These are phyloP conservation scores for Platanista minor DNA, from an alignment of 2,113 vertebrate genomes.

Conservation along the genomic window DNA sequence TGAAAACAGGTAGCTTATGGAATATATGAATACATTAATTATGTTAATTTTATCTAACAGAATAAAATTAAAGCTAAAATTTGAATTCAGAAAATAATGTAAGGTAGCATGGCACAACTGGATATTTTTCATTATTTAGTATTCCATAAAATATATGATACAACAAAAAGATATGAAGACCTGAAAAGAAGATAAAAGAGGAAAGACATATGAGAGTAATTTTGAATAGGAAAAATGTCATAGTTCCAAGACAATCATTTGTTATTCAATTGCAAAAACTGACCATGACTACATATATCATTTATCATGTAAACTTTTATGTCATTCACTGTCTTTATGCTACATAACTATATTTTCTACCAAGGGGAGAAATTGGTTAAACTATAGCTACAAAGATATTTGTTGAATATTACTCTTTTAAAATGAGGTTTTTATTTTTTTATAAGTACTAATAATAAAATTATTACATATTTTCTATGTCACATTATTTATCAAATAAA, in stretches of 20 bases:
- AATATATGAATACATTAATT: not conserved
- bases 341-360: not conserved
- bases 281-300: not conserved
- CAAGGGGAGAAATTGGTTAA: not conserved
- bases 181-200: conserved; percentile 9
- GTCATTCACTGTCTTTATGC: not conserved
- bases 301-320: conserved; percentile 42
- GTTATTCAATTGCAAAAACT: not conserved
- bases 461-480: not conserved
- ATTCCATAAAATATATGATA: not conserved
- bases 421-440: not conserved
- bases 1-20: not conserved
- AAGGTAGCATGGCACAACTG: not conserved
- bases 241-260: not conserved
- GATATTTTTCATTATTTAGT: not conserved
- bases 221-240: not conserved
- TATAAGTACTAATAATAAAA: not conserved
- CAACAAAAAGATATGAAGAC: not conserved
- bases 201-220: not conserved
- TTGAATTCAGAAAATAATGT: not conserved
- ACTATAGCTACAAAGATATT: not conserved
- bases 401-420: not conserved
- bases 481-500: not conserved
- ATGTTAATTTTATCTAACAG: not conserved
- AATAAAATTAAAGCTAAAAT: not conserved